Evolutionary conservation across 2,113 vertebrate genomes (phyloP).

Genomic region (Catharus bicknelli): DNA sequence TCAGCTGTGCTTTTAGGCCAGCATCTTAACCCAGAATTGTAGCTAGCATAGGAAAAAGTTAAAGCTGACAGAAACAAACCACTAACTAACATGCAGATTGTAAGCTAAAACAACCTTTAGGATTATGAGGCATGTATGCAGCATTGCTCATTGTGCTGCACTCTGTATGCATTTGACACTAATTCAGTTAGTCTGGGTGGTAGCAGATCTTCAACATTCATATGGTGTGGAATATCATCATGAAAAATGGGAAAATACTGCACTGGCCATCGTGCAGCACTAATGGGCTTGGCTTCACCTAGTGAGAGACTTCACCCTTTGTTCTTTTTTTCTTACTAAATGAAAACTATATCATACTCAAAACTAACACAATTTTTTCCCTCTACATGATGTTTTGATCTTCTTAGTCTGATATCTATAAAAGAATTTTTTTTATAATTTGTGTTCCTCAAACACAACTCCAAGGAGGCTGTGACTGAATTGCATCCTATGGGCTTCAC

Average conservation of each 20-base stretch:
- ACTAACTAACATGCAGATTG: not conserved
- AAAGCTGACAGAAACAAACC: not conserved
- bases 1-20: not conserved
- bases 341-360: not conserved
- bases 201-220: not conserved
- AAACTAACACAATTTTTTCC: not conserved
- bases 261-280: not conserved
- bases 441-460: not conserved
- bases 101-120: not conserved
- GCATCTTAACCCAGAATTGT: not conserved
- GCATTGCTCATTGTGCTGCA: not conserved
- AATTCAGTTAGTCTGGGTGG: not conserved
- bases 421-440: not conserved
- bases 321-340: not conserved
- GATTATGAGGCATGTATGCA: not conserved
- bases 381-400: not conserved
- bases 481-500: not conserved
- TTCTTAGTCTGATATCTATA: not conserved
- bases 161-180: not conserved
- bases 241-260: not conserved
- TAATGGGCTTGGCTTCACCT: not conserved
- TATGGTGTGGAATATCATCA: not conserved
- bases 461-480: not conserved
- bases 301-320: not conserved
- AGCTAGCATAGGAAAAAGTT: not conserved